Percentiles rank a stretch among this genome's conserved stretches.
Conservation (phyloP, 2,797 vertebrate species). For the Carcharodon carcharias region DNA sequence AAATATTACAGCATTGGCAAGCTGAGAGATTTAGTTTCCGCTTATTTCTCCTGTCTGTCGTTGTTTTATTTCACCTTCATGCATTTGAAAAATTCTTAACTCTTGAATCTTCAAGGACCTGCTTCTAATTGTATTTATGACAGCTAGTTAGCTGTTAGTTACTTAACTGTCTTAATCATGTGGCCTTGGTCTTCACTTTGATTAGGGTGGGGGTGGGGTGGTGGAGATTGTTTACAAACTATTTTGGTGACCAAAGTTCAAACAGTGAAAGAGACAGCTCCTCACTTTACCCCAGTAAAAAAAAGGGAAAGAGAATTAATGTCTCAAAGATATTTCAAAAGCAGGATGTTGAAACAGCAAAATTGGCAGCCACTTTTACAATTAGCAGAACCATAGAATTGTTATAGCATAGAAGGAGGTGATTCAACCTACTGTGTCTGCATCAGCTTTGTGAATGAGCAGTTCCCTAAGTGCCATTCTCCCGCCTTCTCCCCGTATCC, state of each 20-base stretch:
- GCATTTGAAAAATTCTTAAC: neutral
- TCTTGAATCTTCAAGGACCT: neutral
- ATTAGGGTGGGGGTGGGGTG: neutral
- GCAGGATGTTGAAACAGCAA: neutral
- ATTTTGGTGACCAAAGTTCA: neutral
- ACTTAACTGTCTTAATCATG: constrained; percentile 7
- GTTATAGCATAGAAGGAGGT: too few relatives aligned
- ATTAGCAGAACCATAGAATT: neutral
- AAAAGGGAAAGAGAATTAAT: neutral
- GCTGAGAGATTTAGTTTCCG: neutral
- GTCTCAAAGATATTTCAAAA: neutral
- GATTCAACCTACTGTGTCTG: too few relatives aligned
- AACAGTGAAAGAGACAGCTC: neutral
- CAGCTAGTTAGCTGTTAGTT: neutral
- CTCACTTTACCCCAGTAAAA: neutral
- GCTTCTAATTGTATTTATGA: neutral
- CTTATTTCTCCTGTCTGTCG: neutral
- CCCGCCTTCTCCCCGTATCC: too few relatives aligned
- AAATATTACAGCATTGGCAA: neutral
- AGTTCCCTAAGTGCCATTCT: too few relatives aligned
- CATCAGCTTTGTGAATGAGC: too few relatives aligned
- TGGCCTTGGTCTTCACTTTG: neutral
- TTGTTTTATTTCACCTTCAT: neutral
- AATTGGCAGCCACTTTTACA: neutral
- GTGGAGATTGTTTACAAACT: constrained; percentile 9